Conservation (phyloP, 2,888 invertebrate species). For the Acronicta psi region DNA sequence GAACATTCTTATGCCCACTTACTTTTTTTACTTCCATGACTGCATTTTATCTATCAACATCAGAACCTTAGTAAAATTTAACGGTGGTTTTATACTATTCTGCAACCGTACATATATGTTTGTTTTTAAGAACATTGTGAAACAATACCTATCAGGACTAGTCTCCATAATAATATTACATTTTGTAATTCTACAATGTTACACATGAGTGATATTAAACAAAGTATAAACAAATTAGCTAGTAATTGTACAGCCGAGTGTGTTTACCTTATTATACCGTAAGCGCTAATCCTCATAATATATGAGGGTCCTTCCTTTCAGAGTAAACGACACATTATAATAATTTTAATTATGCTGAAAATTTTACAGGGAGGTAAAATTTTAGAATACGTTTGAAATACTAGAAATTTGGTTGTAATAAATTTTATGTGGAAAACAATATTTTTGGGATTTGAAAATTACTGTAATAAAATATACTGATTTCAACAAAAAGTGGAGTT, state of each 20-base stretch:
- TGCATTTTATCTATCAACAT: too few species aligned
- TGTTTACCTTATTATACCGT: conserved; percentile 52
- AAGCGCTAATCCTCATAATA: conserved; percentile 56
- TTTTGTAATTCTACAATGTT: conserved; percentile 2
- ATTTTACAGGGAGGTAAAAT: conserved; percentile 29
- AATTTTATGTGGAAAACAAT: neutral
- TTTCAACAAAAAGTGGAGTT: neutral
- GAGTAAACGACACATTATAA: conserved; percentile 60
- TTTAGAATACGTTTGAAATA: conserved; percentile 10
- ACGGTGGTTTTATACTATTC: too few species aligned
- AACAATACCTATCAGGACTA: too few species aligned
- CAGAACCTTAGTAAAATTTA: too few species aligned
- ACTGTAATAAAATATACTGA: neutral
- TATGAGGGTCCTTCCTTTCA: conserved; percentile 59
- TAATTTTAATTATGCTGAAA: conserved; percentile 59
- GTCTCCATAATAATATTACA: neutral
- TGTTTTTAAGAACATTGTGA: too few species aligned
- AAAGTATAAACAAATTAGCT: conserved; percentile 38
- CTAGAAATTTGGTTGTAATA: neutral
- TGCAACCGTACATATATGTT: too few species aligned
- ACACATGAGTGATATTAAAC: conserved; percentile 19
- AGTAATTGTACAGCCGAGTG: conserved; percentile 34
- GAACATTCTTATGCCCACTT: too few species aligned
- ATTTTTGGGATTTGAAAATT: neutral
- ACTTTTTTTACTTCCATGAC: too few species aligned